A percentile compares a stretch with the other conserved stretches of the same genome.
Conservation (phyloP, 2,113 vertebrate species). For the Cyphomyrus plagiostoma region DNA sequence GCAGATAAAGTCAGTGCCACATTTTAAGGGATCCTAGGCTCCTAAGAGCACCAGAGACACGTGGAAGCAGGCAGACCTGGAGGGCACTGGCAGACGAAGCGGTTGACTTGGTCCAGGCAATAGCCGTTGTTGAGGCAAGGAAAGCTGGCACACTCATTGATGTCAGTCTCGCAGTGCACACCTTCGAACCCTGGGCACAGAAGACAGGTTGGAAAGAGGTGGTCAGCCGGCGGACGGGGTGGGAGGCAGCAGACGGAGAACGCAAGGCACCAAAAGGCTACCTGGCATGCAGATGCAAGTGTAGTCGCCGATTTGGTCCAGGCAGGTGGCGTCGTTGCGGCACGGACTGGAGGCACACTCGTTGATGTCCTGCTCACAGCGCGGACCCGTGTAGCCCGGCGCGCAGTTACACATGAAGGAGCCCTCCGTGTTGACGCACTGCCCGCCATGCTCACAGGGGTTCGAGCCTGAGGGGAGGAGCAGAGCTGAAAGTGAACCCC, state of each 20-base stretch:
- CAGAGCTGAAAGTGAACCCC: background rate
- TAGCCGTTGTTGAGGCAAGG: constrained; percentile 78
- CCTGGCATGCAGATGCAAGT: constrained; percentile 82
- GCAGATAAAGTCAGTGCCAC: background rate
- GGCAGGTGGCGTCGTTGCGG: constrained; percentile 78
- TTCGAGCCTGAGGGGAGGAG: constrained; percentile 59
- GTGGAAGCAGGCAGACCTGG: constrained; percentile 58
- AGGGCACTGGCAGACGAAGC: constrained; percentile 75
- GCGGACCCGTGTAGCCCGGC: constrained; percentile 68
- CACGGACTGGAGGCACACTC: constrained; percentile 76
- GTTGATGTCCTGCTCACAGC: constrained; percentile 78
- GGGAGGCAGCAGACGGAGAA: background rate
- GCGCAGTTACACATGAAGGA: constrained; percentile 76
- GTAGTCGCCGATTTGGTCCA: constrained; percentile 81
- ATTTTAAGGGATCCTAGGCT: background rate
- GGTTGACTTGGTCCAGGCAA: constrained; percentile 74
- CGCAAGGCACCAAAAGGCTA: constrained; percentile 17
- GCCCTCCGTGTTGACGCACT: constrained; percentile 75
- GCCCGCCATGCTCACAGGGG: constrained; percentile 77
- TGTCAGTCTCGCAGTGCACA: constrained; percentile 69
- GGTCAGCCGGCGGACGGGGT: background rate
- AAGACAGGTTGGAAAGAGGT: background rate
- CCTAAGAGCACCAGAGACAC: background rate
- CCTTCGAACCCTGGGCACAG: constrained; percentile 70
- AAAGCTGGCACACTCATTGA: constrained; percentile 75